phyloP scores from a whole-genome alignment of 2,888 invertebrate genomes.

The Nemoura dubitans region DNA sequence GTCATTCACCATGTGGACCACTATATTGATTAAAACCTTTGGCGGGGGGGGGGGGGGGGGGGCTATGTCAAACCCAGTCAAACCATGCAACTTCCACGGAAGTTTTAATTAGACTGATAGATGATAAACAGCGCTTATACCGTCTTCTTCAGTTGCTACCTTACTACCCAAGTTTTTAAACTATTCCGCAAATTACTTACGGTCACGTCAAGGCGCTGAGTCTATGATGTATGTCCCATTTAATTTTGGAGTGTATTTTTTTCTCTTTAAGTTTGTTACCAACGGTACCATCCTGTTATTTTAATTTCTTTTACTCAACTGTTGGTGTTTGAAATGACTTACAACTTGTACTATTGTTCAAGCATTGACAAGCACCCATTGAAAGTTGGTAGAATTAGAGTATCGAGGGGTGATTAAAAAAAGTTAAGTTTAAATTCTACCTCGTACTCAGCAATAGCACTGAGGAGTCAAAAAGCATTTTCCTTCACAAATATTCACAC shows the following conservation, averaged over 20 bases:
- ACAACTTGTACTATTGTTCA: too few species aligned
- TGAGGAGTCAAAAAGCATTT: too few species aligned
- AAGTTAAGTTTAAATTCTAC: too few species aligned
- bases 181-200: conserved; percentile 19
- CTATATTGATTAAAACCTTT: conserved; percentile 21
- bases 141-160: background rate
- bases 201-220: background rate
- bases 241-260: background rate
- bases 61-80: background rate
- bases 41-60: background rate
- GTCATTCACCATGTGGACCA: background rate
- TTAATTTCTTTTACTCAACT: too few species aligned
- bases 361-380: too few species aligned
- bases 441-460: too few species aligned
- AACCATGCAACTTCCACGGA: conserved; percentile 15
- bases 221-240: background rate
- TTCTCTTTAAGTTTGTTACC: background rate
- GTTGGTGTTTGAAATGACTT: too few species aligned
- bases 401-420: too few species aligned
- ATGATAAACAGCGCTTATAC: conserved; percentile 31
- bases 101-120: conserved; percentile 40
- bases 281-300: background rate
- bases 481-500: background rate
- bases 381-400: too few species aligned
- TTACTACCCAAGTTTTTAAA: conserved; percentile 23